Evolutionary conservation across 1,140 invertebrate genomes (phyloP), one percentile per base, ranked within the genome.

Genomic region (Aphelenchoides fujianensis): DNA sequence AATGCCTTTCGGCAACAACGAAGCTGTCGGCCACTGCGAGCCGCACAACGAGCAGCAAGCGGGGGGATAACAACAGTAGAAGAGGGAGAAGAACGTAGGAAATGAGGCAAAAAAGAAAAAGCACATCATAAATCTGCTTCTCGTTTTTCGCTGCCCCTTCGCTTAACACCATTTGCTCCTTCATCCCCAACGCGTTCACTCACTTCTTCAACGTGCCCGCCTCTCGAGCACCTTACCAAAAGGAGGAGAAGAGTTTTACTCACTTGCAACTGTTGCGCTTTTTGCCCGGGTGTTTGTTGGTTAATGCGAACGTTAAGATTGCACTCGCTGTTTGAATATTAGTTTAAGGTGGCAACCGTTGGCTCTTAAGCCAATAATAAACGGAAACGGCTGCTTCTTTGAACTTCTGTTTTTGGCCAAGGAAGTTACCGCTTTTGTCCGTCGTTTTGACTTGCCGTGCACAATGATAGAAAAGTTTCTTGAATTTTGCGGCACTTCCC

Each of bases 71-170:
- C 41, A 48, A n/a, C n/a, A n/a, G n/a, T n/a, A n/a, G n/a, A n/a
- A n/a, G n/a, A n/a, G n/a, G n/a, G n/a, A n/a, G 41, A 16, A 48
- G 41, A 48, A 48, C 41, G 41, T 48, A 48, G 41, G 41, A 48
- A 48, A 48, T 48, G 41, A 48, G 41, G 41, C 41, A 48, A 48
- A 48, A 48, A 48, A 48, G 41, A 48, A 48, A 48, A 48, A 48
- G 41, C 41, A 48, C 41, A 48, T 48, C 41, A 48, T 48, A 48
- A 48, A 48, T 48, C 41, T 48, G 41, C 23, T 48, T 48, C 12
- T n/a, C n/a, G n/a, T n/a, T n/a, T n/a, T n/a, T n/a, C n/a, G n/a
- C n/a, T n/a, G n/a, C n/a, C n/a, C n/a, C n/a, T n/a, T n/a, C n/a
- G n/a, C n/a, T n/a, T n/a, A n/a, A n/a, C n/a, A n/a, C n/a, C n/a